Percentiles rank a stretch among this genome's conserved stretches.
Evolutionary conservation across 2,888 invertebrate genomes (phyloP).

Genomic region (Agriotes lineatus): DNA sequence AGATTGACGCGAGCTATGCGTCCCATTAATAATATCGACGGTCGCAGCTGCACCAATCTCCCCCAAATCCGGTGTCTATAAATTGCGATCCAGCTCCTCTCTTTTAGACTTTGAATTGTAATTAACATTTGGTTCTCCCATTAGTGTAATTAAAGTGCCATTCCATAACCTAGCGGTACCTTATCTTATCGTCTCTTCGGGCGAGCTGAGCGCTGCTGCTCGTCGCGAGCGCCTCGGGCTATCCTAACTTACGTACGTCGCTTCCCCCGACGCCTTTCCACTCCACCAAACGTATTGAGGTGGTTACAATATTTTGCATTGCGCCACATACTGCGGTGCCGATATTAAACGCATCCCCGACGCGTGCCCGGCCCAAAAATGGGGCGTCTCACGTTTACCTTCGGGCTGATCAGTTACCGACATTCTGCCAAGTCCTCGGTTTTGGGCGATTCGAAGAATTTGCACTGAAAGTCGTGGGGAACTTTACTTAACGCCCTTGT

Average conservation of each 20-base stretch:
- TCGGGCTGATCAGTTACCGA: neutral
- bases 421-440: neutral
- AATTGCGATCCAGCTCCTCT: conserved; percentile 66
- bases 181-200: conserved; percentile 65
- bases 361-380: neutral
- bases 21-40: conserved; percentile 64
- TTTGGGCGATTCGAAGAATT: too few relatives aligned
- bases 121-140: conserved; percentile 82
- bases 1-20: conserved; percentile 51
- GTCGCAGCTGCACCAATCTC: conserved; percentile 62
- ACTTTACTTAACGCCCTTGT: too few relatives aligned
- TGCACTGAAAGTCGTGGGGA: too few relatives aligned
- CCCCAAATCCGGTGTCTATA: conserved; percentile 58
- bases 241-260: conserved; percentile 50
- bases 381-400: neutral
- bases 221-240: conserved; percentile 52
- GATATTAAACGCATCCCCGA: conserved; percentile 8
- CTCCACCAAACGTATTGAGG: conserved; percentile 40
- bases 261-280: conserved; percentile 38
- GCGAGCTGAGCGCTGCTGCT: conserved; percentile 53
- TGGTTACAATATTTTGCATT: conserved; percentile 43
- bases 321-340: conserved; percentile 29
- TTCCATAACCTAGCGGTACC: conserved; percentile 72
- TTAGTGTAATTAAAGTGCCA: conserved; percentile 83
- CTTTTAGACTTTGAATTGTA: conserved; percentile 77